phyloP scores from a whole-genome alignment of 37 sponge, comb jelly and placozoan species.

The Theonella swinhoei region DNA sequence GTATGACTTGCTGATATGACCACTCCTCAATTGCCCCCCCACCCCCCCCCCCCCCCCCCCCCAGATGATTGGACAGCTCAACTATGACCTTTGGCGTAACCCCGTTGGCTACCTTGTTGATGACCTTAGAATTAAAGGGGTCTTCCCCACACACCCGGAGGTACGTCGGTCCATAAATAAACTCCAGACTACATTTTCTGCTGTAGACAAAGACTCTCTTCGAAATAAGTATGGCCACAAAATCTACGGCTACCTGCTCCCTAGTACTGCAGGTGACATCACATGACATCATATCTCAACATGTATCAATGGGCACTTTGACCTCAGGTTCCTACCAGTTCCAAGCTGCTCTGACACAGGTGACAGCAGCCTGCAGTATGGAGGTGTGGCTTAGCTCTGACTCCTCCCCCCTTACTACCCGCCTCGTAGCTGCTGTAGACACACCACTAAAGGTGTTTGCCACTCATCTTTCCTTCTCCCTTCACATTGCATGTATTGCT shows the following conservation, averaged over 20 bases:
- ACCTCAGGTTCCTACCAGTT: conserved; percentile 21
- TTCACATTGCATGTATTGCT: not conserved
- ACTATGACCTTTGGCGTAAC: conserved; percentile 59
- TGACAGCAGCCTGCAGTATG: conserved; percentile 13
- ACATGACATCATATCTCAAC: not conserved
- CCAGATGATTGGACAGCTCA: conserved; percentile 48
- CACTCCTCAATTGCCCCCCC: too few relatives aligned
- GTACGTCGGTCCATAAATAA: conserved; percentile 24
- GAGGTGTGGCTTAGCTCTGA: conserved; percentile 62
- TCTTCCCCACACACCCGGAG: conserved; percentile 48
- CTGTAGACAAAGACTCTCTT: not conserved
- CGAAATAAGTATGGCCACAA: conserved; percentile 38
- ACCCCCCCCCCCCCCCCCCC: not conserved
- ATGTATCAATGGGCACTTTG: not conserved
- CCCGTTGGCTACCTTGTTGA: conserved; percentile 46
- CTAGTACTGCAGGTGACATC: conserved; percentile 35
- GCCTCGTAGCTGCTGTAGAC: not conserved
- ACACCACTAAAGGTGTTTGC: not conserved
- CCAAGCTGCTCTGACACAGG: conserved; percentile 4
- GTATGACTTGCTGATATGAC: too few relatives aligned
- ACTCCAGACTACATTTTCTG: conserved; percentile 16
- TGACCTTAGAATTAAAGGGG: conserved; percentile 53
- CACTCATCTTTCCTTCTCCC: not conserved
- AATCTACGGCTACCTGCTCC: conserved; percentile 68
- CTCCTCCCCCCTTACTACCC: conserved; percentile 14